Conservation (phyloP, 2,797 vertebrate species). For the Pangasius macronema region DNA sequence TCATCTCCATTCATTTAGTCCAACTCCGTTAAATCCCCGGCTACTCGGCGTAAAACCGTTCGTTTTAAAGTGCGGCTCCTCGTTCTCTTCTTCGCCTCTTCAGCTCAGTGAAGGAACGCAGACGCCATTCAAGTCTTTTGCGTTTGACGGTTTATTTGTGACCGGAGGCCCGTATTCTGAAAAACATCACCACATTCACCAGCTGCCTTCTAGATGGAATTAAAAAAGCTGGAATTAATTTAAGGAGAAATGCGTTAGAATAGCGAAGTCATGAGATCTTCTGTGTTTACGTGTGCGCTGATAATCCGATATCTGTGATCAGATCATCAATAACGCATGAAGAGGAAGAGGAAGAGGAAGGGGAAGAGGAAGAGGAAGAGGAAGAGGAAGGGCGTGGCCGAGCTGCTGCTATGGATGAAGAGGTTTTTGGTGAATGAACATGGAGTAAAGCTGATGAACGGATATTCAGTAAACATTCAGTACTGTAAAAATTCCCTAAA, state of each 20-base stretch:
- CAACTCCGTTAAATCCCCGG: not conserved
- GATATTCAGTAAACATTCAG: not conserved
- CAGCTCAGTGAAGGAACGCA: not conserved
- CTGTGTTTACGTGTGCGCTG: too few species aligned
- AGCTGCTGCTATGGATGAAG: not conserved
- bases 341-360: accelerated
- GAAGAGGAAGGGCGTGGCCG: not conserved
- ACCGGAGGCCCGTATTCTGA: not conserved
- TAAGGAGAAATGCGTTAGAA: not conserved
- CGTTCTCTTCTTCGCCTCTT: not conserved
- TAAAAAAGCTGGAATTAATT: not conserved
- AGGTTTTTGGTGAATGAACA: not conserved
- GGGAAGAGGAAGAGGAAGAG: not conserved
- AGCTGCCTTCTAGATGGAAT: not conserved
- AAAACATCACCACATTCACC: not conserved
- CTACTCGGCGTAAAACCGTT: not conserved
- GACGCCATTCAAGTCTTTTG: not conserved
- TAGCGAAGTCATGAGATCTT: not conserved
- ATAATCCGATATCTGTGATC: not conserved
- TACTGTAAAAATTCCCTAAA: not conserved
- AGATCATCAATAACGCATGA: not conserved
- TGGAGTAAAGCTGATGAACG: not conserved
- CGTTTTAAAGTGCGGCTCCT: not conserved
- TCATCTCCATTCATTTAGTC: not conserved
- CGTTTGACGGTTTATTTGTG: not conserved